Conservation (phyloP, 2,888 invertebrate genomes). For the Morinoia aosen region DNA sequence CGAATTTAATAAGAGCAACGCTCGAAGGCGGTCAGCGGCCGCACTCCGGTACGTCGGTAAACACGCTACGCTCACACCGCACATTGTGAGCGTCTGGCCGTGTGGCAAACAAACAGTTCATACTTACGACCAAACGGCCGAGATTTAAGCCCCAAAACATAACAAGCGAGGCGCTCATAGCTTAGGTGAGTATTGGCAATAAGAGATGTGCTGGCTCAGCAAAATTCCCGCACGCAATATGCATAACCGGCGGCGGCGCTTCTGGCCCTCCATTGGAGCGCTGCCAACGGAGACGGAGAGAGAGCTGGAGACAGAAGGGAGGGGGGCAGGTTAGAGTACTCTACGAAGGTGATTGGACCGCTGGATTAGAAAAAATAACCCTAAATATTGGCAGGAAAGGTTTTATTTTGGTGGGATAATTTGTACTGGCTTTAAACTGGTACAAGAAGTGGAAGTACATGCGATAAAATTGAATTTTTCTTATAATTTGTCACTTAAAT, state of each 20-base stretch:
- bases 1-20: background rate
- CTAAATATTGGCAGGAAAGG: background rate
- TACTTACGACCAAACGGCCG: background rate
- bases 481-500: too few relatives aligned
- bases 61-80: background rate
- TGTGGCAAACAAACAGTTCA: background rate
- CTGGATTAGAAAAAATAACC: background rate
- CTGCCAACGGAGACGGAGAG: background rate
- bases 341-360: background rate
- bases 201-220: background rate
- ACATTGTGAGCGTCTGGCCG: background rate
- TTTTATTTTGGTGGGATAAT: background rate
- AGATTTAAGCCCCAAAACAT: background rate
- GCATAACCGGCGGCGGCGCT: constrained; percentile 10
- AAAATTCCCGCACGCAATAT: background rate
- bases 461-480: too few relatives aligned
- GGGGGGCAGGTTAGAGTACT: background rate
- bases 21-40: background rate
- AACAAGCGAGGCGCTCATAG: background rate
- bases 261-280: background rate
- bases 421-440: too few relatives aligned
- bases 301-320: background rate
- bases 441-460: too few relatives aligned
- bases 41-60: background rate
- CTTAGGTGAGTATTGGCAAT: constrained; percentile 1